Evolutionary conservation across 2,888 invertebrate species (phyloP), one percentile per base, ranked within the genome.

Genomic region (Ornithoptera alexandrae): DNA sequence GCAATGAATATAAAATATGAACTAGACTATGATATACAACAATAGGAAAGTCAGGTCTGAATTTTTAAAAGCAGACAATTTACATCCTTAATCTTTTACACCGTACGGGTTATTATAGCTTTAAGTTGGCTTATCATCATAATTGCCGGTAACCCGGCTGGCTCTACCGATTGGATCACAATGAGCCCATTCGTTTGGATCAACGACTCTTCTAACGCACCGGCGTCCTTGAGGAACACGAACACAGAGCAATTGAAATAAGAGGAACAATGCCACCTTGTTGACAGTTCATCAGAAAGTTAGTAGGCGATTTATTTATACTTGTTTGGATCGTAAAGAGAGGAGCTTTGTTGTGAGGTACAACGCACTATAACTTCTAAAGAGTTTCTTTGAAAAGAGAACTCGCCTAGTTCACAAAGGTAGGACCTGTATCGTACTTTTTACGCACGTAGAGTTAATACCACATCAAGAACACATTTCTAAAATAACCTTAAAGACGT

Each of bases 81-180:
- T 30, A 18, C 50, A 59, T 1, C 18, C 58, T 58, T 63, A 63
- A 17, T 1, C 1, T 3, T 56, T 46, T 1, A n/a, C 1, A 8
- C 3, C 20, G 15, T 68, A 68, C 18, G 62, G 8, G 12, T 20
- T 30, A 63, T 36, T 46, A 59, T 63, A 59, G 57, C 22, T 20
- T 50, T 10, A 17, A 30, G n/a, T 12, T 8, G 0, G 30, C 24
- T 58, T 50, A 59, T 46, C 46, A 50, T 50, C 22, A 46, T 67
- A 70, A 71, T 67, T 64, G 36, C 46, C 60, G 39, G 53, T 53
- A 60, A 62, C 30, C 56, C 56, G 62, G 59, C 64, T 46, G 57
- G 18, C 56, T 58, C 61, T 39, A 36, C 30, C 67, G 67, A 71
- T 71, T 68, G 71, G 68, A 71, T 71, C 68, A 71, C 71, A 71